These are phyloP conservation scores for Sarcophaga rosellei DNA, from an alignment of 2,888 invertebrate species.

Conservation along the genomic window DNA sequence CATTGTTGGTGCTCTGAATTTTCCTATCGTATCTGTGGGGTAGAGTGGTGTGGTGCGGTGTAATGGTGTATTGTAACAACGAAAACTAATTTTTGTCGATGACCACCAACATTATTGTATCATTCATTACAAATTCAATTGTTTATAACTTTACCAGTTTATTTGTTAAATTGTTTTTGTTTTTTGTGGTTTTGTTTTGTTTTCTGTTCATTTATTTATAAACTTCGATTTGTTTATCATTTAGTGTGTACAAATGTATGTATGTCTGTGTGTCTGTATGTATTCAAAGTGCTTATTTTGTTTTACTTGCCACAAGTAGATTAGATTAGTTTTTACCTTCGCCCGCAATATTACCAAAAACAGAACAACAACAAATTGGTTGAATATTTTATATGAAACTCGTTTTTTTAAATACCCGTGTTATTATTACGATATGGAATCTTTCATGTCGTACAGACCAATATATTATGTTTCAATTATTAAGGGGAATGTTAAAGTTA, in stretches of 20 bases:
- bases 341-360: not conserved
- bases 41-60: too few relatives aligned
- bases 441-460: too few relatives aligned
- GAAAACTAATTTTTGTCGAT: constrained; percentile 60
- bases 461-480: too few relatives aligned
- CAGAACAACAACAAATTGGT: not conserved
- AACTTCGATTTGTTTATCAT: constrained; percentile 1
- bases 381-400: not conserved
- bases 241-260: constrained; percentile 21
- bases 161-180: not conserved
- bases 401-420: too few relatives aligned
- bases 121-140: constrained; percentile 66
- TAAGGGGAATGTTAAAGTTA: too few relatives aligned
- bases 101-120: constrained; percentile 51
- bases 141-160: constrained; percentile 61
- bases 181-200: not conserved
- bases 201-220: constrained; percentile 31
- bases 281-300: constrained; percentile 19
- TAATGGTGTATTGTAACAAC: constrained; percentile 48
- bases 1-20: not conserved
- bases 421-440: too few relatives aligned
- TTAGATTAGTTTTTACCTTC: constrained; percentile 77
- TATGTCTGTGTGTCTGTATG: constrained; percentile 22
- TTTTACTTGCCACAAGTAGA: constrained; percentile 70
- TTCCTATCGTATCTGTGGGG: too few relatives aligned